Percentiles rank a stretch among this genome's conserved stretches.
Evolutionary conservation across 2,113 vertebrate genomes (phyloP).

Genomic region (Oenanthe oenanthe): DNA sequence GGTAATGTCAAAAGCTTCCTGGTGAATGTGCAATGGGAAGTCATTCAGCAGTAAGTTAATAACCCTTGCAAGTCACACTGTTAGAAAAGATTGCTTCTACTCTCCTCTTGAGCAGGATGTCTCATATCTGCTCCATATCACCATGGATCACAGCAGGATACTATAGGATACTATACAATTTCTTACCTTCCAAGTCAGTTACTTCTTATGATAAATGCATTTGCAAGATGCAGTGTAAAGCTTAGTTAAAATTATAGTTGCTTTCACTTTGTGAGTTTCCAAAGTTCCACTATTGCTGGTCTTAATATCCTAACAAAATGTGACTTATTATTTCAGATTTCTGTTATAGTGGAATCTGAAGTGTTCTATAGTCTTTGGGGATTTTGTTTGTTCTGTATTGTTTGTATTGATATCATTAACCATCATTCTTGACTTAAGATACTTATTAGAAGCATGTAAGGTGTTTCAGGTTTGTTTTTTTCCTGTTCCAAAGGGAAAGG

Average conservation of each 20-base stretch:
- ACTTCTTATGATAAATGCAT: background rate
- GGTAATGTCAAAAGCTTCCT: conserved; percentile 49
- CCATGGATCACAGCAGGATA: background rate
- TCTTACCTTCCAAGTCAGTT: background rate
- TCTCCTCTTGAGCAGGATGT: background rate
- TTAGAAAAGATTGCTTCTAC: background rate
- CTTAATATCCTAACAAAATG: background rate
- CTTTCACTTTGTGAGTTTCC: background rate
- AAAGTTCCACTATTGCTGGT: background rate
- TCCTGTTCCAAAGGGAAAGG: background rate
- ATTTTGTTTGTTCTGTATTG: background rate
- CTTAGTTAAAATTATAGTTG: background rate
- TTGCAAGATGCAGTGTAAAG: background rate
- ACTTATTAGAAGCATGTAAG: background rate
- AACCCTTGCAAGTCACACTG: background rate
- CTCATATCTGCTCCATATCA: background rate
- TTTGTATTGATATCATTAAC: background rate
- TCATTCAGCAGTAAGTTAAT: conserved; percentile 41
- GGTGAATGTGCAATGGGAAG: conserved; percentile 46
- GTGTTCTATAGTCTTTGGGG: background rate
- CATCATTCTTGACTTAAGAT: background rate
- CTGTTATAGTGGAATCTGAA: background rate
- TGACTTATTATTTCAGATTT: background rate
- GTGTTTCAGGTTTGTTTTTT: background rate
- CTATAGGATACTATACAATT: background rate